A percentile compares a stretch with the other conserved stretches of the same genome.
Conservation (phyloP, 2,797 vertebrate genomes). For the Phataginus tetradactyla region DNA sequence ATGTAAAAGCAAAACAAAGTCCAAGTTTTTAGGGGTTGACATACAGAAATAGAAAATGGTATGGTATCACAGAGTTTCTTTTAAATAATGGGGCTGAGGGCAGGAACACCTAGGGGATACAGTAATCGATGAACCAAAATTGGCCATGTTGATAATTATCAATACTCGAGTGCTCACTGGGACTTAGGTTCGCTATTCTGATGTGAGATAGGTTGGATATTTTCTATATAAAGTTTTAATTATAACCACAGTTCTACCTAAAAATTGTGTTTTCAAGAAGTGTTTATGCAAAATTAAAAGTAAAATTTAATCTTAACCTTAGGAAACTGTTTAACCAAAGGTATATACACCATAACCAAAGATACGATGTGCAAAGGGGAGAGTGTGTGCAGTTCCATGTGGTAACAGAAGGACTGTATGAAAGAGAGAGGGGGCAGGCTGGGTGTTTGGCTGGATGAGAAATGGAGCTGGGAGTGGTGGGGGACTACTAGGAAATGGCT, state of each 20-base stretch:
- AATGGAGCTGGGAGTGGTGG: background rate
- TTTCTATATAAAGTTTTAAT: slow-evolving; percentile 12
- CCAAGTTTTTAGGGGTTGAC: background rate
- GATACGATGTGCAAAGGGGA: background rate
- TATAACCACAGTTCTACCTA: background rate
- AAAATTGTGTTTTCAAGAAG: background rate
- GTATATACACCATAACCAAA: background rate
- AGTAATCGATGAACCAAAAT: background rate
- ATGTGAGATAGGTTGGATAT: background rate
- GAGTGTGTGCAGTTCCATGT: too few relatives aligned
- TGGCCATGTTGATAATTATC: background rate
- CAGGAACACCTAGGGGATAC: background rate
- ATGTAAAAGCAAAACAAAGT: background rate
- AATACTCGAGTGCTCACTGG: background rate
- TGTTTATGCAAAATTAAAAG: background rate
- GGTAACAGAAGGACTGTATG: too few relatives aligned
- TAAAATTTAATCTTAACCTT: background rate
- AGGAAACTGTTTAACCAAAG: background rate
- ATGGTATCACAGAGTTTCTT: background rate
- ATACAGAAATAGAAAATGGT: background rate
- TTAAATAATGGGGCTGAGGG: background rate
- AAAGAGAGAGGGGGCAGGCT: background rate
- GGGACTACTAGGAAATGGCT: background rate
- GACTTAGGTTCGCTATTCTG: background rate
- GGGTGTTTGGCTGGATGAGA: background rate